phyloP scores from a whole-genome alignment of 2,113 vertebrate species.

The Balaenoptera acutorostrata region DNA sequence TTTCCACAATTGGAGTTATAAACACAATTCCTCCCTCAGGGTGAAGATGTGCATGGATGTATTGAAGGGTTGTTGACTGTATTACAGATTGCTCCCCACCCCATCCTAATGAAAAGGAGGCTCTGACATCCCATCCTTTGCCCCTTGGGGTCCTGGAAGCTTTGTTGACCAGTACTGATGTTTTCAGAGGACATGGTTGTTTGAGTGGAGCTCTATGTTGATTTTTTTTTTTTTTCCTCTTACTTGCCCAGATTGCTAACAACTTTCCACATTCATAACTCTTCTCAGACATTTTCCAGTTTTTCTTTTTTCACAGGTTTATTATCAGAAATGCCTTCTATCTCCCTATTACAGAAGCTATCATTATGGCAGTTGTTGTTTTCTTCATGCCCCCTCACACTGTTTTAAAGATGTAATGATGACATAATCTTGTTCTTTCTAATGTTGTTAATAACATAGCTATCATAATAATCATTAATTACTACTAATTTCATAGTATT shows the following conservation, averaged over 20 bases:
- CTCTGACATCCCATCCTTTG: neutral
- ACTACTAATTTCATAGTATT: constrained; percentile 27
- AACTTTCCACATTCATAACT: neutral
- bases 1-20: neutral
- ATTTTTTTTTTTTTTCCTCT: neutral
- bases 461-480: constrained; percentile 59
- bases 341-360: constrained; percentile 3
- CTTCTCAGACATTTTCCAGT: neutral
- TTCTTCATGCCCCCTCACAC: neutral
- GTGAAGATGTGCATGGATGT: neutral
- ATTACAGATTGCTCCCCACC: neutral
- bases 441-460: constrained; percentile 43
- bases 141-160: neutral
- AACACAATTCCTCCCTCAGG: neutral
- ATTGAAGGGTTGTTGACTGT: neutral
- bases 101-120: neutral
- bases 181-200: neutral
- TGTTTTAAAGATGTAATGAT: constrained; percentile 46
- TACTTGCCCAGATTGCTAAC: neutral
- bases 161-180: neutral
- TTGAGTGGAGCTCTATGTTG: neutral
- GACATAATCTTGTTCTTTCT: constrained; percentile 47
- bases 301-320: neutral
- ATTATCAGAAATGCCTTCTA: constrained; percentile 31
- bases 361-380: constrained; percentile 6